phyloP scores from a whole-genome alignment of 2,113 vertebrate species.

The Heptranchias perlo region DNA sequence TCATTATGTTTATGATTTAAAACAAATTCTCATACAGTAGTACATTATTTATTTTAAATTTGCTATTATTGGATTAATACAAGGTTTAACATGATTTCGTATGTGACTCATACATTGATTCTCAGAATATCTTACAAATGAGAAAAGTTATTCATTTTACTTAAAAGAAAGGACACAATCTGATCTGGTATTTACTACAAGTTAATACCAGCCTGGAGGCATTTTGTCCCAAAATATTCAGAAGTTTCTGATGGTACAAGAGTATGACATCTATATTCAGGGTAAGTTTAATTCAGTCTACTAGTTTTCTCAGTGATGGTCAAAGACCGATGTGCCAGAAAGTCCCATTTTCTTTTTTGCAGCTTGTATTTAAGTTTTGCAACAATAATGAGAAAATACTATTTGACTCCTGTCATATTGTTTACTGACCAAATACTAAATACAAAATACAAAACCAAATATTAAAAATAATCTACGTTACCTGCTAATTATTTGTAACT shows the following conservation, averaged over 20 bases:
- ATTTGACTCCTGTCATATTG: background rate
- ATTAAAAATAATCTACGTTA: background rate
- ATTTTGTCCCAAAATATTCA: background rate
- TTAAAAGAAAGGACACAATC: background rate
- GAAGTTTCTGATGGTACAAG: background rate
- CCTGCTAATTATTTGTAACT: background rate
- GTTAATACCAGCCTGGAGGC: background rate
- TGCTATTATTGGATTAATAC: background rate
- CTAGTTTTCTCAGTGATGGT: background rate
- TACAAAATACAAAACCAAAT: background rate
- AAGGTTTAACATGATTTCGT: background rate
- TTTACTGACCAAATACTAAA: background rate
- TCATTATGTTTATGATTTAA: background rate
- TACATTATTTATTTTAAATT: background rate
- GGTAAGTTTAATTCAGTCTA: background rate
- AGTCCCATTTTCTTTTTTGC: background rate
- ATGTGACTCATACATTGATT: background rate
- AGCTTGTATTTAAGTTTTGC: background rate
- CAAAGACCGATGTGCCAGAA: background rate
- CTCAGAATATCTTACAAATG: background rate
- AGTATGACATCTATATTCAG: background rate
- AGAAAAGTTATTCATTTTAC: background rate
- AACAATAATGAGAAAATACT: background rate
- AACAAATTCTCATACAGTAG: background rate
- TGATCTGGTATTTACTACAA: background rate